phyloP scores from a whole-genome alignment of 2,797 vertebrate species.

The Esox masquinongy region DNA sequence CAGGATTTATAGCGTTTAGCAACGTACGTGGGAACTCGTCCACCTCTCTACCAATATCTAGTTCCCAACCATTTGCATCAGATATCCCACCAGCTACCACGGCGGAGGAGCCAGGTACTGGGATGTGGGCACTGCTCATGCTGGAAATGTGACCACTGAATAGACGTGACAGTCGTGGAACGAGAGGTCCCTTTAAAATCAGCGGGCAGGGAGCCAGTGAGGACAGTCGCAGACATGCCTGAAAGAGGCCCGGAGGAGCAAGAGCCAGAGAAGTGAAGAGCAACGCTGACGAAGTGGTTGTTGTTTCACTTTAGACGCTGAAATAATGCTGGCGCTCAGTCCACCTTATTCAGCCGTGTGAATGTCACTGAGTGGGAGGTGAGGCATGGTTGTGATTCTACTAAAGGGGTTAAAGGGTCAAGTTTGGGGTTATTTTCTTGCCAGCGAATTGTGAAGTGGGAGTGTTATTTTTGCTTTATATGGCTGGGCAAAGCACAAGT shows the following conservation, averaged over 20 bases:
- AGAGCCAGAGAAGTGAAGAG: conserved; percentile 46
- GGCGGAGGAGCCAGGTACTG: not conserved
- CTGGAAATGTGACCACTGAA: conserved; percentile 37
- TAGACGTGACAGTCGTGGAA: conserved; percentile 48
- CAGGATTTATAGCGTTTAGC: not conserved
- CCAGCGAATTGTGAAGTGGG: not conserved
- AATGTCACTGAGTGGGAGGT: not conserved
- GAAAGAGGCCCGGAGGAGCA: conserved; percentile 41
- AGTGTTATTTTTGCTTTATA: not conserved
- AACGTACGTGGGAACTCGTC: not conserved
- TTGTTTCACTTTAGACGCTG: not conserved
- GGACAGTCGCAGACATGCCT: conserved; percentile 60
- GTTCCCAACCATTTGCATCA: not conserved
- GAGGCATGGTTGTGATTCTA: conserved; percentile 1
- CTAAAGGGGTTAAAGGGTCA: not conserved
- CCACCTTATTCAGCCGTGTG: not conserved
- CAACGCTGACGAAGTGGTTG: not conserved
- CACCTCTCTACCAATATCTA: not conserved
- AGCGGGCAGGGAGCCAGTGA: conserved; percentile 36
- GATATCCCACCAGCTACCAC: not conserved
- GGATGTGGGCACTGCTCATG: not conserved
- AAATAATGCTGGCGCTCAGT: too few relatives aligned
- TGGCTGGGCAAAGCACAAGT: not conserved
- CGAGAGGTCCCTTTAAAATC: conserved; percentile 70
- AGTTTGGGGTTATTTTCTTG: not conserved